Conservation (phyloP, 2,113 vertebrate genomes). For the Picathartes gymnocephalus region DNA sequence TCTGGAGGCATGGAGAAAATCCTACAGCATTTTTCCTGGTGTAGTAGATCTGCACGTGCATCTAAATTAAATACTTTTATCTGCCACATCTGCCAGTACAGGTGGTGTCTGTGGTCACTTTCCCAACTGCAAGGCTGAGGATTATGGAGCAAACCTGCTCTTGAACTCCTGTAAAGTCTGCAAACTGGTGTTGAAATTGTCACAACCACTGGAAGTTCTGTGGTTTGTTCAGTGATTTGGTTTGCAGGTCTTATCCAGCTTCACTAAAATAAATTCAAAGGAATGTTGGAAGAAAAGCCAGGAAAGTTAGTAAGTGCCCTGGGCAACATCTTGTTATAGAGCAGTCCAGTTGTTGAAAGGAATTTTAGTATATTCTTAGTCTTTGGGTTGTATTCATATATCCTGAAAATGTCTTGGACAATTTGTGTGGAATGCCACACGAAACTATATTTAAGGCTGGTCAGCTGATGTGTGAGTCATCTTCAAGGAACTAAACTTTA, state of each 20-base stretch:
- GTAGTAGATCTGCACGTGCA: not conserved
- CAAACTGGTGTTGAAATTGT: not conserved
- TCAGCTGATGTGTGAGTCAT: not conserved
- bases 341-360: not conserved
- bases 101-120: not conserved
- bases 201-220: not conserved
- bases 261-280: not conserved
- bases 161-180: not conserved
- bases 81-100: not conserved
- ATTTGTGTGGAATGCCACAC: not conserved
- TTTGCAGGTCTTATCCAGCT: not conserved
- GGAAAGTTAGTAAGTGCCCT: not conserved
- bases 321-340: not conserved
- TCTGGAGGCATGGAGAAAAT: not conserved
- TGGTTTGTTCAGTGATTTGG: accelerated
- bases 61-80: not conserved
- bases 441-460: not conserved
- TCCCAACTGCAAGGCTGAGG: not conserved
- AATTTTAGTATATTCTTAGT: not conserved
- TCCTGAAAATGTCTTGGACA: not conserved
- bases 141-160: not conserved
- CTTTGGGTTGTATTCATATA: not conserved
- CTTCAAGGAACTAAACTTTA: not conserved
- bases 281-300: not conserved
- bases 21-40: not conserved